Base-by-base conservation (phyloP, 2,797 vertebrate genomes). In the Dicrostonyx torquatus region DNA sequence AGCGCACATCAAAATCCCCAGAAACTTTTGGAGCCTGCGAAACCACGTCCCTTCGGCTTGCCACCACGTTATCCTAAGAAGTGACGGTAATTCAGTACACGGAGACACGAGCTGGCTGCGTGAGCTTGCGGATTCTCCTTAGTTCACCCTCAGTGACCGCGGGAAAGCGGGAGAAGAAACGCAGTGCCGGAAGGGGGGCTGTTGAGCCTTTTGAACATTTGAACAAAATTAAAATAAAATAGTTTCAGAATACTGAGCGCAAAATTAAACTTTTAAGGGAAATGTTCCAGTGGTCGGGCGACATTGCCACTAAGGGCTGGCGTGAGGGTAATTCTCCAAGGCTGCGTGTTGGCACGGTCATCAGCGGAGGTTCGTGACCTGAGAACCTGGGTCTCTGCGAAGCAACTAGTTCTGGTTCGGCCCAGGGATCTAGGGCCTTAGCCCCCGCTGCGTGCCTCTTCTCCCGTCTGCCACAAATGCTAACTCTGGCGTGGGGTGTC, bases 21-120 rank as follows among this genome's bases (percentile, higher is more conserved):
- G 84, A 17, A 80, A 66, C n/a, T 0, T 13, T 64, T 26, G 22
- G 43, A 64, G 43, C 87, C 1, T 4, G 2, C 0, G 6, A 75
- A 45, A 55, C 40, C 72, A 2, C 6, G 14, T 87, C 68, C 50
- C 70, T 80, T 26, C 6, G 60, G 40, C 1, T 0, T 20, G 45
- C 31, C 13, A 53, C 50, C n/a, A 26, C 7, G 20, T 75, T 1
- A 26, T 14, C 45, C 29, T 1, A 2, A 20, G 73, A 8, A 53
- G 31, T 29, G 0, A 12, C 0, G 29, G 0, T 0, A 18, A 64
- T 50, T 13, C 68, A 12, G 4, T 17, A 17, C 0, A 2, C 6
- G 4, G 62, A 6, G 45, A 0, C 0, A 24, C 2, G 6, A 4
- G 55, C 5, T 70, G 2, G 45, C 15, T 1, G 48, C 0, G 22